Conservation (phyloP, 2,113 vertebrate genomes). For the Engystomops pustulosus region DNA sequence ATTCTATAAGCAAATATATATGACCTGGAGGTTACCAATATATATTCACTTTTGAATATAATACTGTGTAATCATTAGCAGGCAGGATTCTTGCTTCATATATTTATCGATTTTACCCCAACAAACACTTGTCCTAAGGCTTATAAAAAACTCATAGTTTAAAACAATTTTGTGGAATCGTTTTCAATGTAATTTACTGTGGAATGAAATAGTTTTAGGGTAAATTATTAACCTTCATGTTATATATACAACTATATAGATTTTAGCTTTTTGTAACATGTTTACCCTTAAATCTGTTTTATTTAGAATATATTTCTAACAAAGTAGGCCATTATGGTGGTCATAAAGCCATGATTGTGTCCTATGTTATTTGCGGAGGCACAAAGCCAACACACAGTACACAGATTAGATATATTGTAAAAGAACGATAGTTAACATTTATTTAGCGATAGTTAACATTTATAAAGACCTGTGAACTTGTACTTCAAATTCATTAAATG, state of each 20-base stretch:
- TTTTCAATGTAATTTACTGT: neutral
- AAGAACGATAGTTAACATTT: no score
- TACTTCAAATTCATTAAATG: no score
- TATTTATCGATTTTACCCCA: neutral
- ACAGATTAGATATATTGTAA: no score
- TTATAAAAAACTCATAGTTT: neutral
- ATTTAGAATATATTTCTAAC: no score
- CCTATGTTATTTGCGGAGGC: no score
- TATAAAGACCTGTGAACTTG: no score
- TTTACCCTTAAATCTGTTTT: no score
- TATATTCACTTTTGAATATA: neutral
- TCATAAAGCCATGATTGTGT: no score
- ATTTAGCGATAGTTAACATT: no score
- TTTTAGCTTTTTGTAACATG: no score
- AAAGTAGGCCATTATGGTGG: no score
- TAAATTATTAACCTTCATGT: neutral
- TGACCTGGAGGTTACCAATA: conserved; percentile 2
- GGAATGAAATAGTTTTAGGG: neutral
- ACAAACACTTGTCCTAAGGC: neutral
- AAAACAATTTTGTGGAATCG: neutral
- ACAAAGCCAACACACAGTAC: no score
- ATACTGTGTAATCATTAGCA: conserved; percentile 10
- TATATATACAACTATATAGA: neutral
- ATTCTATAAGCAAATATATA: conserved; percentile 1
- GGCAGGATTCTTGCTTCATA: neutral